phyloP scores from a whole-genome alignment of 30 jellyfish, hydroid and myxozoan genomes.

The Aurelia coerulea region DNA sequence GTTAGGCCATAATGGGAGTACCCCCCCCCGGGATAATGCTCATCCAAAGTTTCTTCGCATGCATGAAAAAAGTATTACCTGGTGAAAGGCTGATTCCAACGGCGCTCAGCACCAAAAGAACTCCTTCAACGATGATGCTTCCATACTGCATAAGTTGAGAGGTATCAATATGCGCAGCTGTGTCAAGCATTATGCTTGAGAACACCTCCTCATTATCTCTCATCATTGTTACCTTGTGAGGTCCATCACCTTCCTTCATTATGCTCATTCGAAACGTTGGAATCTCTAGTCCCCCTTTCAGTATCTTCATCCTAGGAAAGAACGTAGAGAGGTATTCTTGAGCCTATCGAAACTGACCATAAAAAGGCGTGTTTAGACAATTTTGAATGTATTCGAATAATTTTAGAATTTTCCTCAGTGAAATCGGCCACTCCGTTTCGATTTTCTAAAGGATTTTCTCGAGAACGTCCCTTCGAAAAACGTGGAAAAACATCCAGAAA shows the following conservation, averaged over 20 bases:
- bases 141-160: neutral
- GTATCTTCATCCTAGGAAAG: neutral
- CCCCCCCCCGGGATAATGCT: too few species aligned
- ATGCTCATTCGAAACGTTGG: neutral
- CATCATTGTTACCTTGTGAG: neutral
- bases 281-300: neutral
- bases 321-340: too few species aligned
- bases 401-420: too few species aligned
- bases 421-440: too few species aligned
- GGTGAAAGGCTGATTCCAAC: neutral
- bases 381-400: too few species aligned
- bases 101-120: neutral
- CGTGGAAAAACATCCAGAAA: too few species aligned
- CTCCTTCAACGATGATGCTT: slow-evolving; percentile 6
- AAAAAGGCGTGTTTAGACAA: too few species aligned
- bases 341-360: too few species aligned
- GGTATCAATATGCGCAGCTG: neutral
- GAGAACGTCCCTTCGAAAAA: too few species aligned
- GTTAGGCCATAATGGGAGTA: too few species aligned
- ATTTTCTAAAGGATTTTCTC: too few species aligned
- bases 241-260: neutral
- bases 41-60: too few species aligned
- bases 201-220: neutral
- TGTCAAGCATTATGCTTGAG: neutral
- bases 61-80: neutral